phyloP scores from a whole-genome alignment of 92 coral and sea anemone genomes.

The Umimayanthus chanpuru region DNA sequence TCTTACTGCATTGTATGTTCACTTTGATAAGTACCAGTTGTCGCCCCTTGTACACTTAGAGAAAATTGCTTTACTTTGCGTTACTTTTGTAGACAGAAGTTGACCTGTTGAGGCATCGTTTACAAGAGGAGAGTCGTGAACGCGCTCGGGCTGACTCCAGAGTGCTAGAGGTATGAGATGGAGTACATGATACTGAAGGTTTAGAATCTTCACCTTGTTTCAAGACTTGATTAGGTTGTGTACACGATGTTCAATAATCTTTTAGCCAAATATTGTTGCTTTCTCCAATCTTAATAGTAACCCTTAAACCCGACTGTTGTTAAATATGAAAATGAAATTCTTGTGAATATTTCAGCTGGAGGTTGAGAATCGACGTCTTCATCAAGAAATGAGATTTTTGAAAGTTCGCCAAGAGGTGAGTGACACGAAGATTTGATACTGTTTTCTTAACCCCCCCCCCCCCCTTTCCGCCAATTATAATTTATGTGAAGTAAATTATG shows the following conservation, averaged over 20 bases:
- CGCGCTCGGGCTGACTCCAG: conserved; percentile 81
- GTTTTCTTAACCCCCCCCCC: conserved; percentile 2
- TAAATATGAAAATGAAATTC: too few relatives aligned
- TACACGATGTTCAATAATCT: too few relatives aligned
- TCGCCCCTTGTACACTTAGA: not conserved
- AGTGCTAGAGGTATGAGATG: conserved; percentile 76
- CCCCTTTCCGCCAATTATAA: too few relatives aligned
- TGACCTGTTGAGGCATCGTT: conserved; percentile 72
- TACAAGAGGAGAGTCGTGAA: conserved; percentile 81
- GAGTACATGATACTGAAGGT: not conserved
- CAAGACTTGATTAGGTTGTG: too few relatives aligned
- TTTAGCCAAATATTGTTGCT: too few relatives aligned
- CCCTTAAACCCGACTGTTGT: too few relatives aligned
- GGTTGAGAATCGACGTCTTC: conserved; percentile 90
- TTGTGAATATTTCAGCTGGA: conserved; percentile 65
- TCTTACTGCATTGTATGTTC: not conserved
- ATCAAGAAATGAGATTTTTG: conserved; percentile 82
- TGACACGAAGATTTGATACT: not conserved
- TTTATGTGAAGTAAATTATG: too few relatives aligned
- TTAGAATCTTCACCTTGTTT: not conserved
- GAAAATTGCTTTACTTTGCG: not conserved
- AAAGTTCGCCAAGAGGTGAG: conserved; percentile 71
- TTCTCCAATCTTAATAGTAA: too few relatives aligned
- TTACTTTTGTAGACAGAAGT: conserved; percentile 67
- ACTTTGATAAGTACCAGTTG: conserved; percentile 11